These are phyloP conservation scores for Vandiemenella viatica DNA, from an alignment of 2,888 invertebrate genomes.

Conservation along the genomic window DNA sequence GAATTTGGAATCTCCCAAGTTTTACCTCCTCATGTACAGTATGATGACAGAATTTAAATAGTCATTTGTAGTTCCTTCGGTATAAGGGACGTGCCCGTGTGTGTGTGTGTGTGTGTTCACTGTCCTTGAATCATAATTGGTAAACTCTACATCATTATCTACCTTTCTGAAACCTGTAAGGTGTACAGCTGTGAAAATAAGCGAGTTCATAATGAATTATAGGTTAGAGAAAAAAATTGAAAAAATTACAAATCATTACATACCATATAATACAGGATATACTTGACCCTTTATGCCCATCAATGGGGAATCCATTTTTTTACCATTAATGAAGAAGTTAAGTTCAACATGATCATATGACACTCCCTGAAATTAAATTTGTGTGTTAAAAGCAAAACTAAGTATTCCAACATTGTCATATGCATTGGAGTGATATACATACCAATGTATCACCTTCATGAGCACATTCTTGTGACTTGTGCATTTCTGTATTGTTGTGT, in stretches of 20 bases:
- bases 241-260: constrained; percentile 24
- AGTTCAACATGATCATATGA: constrained; percentile 93
- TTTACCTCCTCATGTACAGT: no score
- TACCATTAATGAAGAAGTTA: constrained; percentile 88
- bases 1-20: no score
- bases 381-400: not conserved
- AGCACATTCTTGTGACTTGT: constrained; percentile 47
- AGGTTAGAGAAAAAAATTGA: no score
- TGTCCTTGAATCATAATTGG: no score
- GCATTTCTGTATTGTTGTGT: constrained; percentile 67
- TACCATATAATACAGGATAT: constrained; percentile 86
- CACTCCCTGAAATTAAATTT: constrained; percentile 47
- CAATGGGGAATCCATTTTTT: constrained; percentile 67
- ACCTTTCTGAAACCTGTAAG: no score
- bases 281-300: constrained; percentile 80
- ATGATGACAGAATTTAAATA: no score
- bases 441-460: constrained; percentile 87
- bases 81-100: no score
- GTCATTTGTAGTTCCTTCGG: no score
- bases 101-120: no score
- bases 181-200: no score
- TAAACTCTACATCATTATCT: no score
- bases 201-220: no score
- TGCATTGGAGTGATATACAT: constrained; percentile 21
- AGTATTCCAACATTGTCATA: not conserved